Conservation (phyloP, 2,888 invertebrate species). For the Hirtodrosophila histrioides region DNA sequence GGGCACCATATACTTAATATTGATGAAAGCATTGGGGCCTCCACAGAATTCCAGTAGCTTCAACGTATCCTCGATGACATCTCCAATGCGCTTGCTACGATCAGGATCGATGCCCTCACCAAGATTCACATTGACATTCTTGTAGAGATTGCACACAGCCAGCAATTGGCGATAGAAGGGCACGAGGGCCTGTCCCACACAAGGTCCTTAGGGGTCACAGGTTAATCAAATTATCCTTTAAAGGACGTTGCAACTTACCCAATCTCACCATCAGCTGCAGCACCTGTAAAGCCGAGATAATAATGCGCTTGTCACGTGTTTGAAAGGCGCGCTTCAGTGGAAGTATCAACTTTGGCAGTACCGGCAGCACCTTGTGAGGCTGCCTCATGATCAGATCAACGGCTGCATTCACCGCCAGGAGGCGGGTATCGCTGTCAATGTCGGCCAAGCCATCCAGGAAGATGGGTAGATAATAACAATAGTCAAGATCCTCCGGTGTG, state of each 20-base stretch:
- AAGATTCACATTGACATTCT: conserved; percentile 87
- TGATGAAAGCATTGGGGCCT: conserved; percentile 97
- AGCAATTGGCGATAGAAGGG: conserved; percentile 98
- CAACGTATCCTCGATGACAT: conserved; percentile 95
- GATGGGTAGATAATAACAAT: conserved; percentile 96
- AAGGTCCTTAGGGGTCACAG: conserved; percentile 74
- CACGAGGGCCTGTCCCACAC: conserved; percentile 95
- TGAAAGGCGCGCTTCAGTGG: conserved; percentile 96
- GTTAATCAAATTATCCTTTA: no score
- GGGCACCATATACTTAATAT: conserved; percentile 99
- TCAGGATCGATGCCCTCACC: conserved; percentile 95
- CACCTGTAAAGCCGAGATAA: conserved; percentile 92
- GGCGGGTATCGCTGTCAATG: conserved; percentile 91
- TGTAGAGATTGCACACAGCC: conserved; percentile 94
- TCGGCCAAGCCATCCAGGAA: conserved; percentile 97
- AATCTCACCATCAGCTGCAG: conserved; percentile 93
- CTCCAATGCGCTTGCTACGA: conserved; percentile 93
- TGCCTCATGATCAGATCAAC: conserved; percentile 90
- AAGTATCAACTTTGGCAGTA: conserved; percentile 95
- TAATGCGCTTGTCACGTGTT: conserved; percentile 91
- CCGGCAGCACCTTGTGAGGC: conserved; percentile 87
- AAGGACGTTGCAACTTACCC: conserved; percentile 84
- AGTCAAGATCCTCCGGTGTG: conserved; percentile 88
- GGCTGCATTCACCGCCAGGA: conserved; percentile 93
- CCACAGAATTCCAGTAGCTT: conserved; percentile 95